phyloP scores from a whole-genome alignment of 2,888 invertebrate species.

The Molanna angustata region DNA sequence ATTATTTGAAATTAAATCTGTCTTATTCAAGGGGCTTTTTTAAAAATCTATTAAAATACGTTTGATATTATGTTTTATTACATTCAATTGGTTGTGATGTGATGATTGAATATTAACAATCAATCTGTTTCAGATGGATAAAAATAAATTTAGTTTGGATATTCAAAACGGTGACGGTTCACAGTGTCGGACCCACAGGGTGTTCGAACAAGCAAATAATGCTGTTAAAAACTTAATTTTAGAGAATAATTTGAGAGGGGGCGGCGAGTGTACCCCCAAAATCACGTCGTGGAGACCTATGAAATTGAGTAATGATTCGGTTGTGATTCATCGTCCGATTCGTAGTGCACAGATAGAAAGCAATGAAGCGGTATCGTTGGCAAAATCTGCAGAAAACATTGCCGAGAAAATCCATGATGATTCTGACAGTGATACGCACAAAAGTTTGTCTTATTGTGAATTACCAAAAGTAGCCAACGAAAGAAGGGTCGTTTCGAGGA shows the following conservation, averaged over 20 bases:
- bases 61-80: too few species aligned
- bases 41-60: neutral
- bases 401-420: neutral
- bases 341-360: neutral
- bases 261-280: slow-evolving; percentile 4
- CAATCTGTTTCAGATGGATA: slow-evolving; percentile 6
- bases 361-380: neutral
- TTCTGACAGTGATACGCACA: neutral
- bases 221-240: neutral
- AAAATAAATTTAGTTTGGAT: slow-evolving; percentile 4
- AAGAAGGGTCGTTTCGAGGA: slow-evolving; percentile 5
- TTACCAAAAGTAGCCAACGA: slow-evolving; percentile 5
- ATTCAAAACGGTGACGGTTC: slow-evolving; percentile 2
- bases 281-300: slow-evolving; percentile 3
- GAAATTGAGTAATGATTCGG: slow-evolving; percentile 2
- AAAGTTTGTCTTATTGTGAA: slow-evolving; percentile 10
- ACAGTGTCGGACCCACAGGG: slow-evolving; percentile 7
- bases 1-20: too few species aligned
- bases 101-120: neutral
- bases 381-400: slow-evolving; percentile 10
- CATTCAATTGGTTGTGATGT: too few species aligned
- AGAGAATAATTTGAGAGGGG: neutral
- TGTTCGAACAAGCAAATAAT: slow-evolving; percentile 1
- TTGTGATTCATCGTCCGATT: slow-evolving; percentile 10
- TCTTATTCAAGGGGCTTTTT: too few species aligned